Conservation (phyloP, 2,113 vertebrate species). For the Mormyrus iriodes region DNA sequence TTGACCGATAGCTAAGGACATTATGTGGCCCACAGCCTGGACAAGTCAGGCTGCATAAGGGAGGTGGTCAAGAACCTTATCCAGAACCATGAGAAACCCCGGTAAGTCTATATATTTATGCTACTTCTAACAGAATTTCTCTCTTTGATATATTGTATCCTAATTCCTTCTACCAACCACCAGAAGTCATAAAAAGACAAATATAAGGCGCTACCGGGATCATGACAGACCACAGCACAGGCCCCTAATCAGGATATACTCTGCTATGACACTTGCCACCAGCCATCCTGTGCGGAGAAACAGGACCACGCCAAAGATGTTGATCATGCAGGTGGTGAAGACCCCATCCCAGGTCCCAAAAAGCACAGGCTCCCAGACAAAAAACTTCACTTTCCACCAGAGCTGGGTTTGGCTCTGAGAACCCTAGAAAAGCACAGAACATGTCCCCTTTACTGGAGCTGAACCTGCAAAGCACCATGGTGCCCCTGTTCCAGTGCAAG, state of each 20-base stretch:
- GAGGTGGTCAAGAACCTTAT: neutral
- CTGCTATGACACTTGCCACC: constrained; percentile 69
- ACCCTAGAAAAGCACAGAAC: constrained; percentile 51
- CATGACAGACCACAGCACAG: neutral
- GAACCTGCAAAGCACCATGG: neutral
- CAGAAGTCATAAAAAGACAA: neutral
- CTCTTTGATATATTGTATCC: neutral
- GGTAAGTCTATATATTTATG: neutral
- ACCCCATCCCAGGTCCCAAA: constrained; percentile 97
- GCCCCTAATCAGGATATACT: neutral
- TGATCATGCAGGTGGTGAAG: constrained; percentile 98
- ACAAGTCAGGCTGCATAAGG: neutral
- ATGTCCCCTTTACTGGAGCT: neutral
- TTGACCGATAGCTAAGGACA: neutral
- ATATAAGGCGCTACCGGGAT: neutral
- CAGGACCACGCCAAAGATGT: constrained; percentile 95
- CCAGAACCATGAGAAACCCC: neutral
- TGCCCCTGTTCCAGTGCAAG: neutral
- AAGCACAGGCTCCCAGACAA: constrained; percentile 89
- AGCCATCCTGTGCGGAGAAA: constrained; percentile 93
- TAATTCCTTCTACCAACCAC: neutral
- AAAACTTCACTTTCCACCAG: constrained; percentile 93
- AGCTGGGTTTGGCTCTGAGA: constrained; percentile 69
- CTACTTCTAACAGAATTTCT: neutral
- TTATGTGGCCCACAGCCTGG: neutral